Conservation (phyloP, 2,888 invertebrate species). For the Laspeyria flexula region DNA sequence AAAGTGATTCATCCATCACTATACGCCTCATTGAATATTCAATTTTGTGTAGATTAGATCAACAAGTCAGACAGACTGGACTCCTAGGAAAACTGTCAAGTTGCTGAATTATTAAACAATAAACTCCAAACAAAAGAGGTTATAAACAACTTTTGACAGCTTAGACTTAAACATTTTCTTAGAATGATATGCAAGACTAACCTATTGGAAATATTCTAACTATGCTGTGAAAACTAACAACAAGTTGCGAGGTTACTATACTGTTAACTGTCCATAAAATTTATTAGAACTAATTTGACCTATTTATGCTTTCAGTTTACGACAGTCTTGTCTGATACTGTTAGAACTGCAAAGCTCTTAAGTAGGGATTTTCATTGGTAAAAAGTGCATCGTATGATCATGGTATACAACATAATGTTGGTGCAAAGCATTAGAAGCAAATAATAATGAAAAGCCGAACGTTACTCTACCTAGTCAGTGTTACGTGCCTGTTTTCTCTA, state of each 20-base stretch:
- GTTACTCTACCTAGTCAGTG: slow-evolving; percentile 78
- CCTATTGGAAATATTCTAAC: not conserved
- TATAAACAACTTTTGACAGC: slow-evolving; percentile 31
- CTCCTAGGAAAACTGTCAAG: not conserved
- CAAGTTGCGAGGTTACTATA: not conserved
- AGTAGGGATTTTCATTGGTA: slow-evolving; percentile 15
- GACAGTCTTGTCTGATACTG: slow-evolving; percentile 14
- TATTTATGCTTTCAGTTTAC: slow-evolving; percentile 23
- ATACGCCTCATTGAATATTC: not conserved
- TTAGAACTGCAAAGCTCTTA: slow-evolving; percentile 2
- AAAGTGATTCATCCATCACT: not conserved
- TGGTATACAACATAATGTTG: slow-evolving; percentile 32
- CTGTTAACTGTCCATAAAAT: not conserved
- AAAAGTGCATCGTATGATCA: slow-evolving; percentile 28
- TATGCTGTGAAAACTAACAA: not conserved
- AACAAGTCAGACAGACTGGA: no score
- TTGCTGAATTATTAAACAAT: not conserved
- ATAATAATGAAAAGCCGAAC: slow-evolving; percentile 70
- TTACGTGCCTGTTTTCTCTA: slow-evolving; percentile 87
- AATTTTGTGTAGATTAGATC: no score
- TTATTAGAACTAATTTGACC: slow-evolving; percentile 31
- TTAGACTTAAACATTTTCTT: slow-evolving; percentile 1
- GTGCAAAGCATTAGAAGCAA: slow-evolving; percentile 50
- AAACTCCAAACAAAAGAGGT: slow-evolving; percentile 26
- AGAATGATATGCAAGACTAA: not conserved